Percentiles rank a stretch among this genome's conserved stretches.
Conservation (phyloP, 2,797 vertebrate species). For the Erpetoichthys calabaricus region DNA sequence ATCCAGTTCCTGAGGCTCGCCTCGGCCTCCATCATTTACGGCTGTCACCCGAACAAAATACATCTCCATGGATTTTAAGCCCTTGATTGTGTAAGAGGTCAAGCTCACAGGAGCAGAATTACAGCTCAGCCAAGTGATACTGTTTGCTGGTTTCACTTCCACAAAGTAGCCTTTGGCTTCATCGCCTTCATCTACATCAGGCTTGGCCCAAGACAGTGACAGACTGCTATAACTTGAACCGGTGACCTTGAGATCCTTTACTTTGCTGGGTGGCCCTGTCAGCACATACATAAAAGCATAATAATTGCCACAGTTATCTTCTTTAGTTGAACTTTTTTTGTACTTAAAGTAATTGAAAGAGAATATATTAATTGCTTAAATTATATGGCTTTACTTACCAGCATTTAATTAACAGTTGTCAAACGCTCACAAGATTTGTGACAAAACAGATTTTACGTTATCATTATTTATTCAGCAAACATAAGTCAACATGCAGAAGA, state of each 20-base stretch:
- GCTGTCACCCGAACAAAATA: conserved; percentile 63
- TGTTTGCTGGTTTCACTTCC: conserved; percentile 46
- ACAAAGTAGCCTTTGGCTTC: conserved; percentile 62
- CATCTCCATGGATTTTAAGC: conserved; percentile 43
- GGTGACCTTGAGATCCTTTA: conserved; percentile 54
- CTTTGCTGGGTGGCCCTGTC: conserved; percentile 61
- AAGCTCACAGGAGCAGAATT: conserved; percentile 37
- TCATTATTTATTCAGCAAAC: too few relatives aligned
- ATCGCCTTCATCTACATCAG: conserved; percentile 36
- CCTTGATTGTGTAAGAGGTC: conserved; percentile 51
- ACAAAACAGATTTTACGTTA: too few relatives aligned
- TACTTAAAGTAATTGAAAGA: too few relatives aligned
- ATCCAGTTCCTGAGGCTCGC: conserved; percentile 41
- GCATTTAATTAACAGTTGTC: too few relatives aligned
- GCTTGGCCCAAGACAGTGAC: conserved; percentile 59
- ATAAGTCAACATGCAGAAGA: neutral
- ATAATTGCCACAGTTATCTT: too few relatives aligned
- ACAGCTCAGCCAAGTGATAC: conserved; percentile 55
- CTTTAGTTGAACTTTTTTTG: too few relatives aligned
- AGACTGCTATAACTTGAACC: conserved; percentile 51
- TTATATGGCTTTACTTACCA: too few relatives aligned
- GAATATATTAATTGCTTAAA: too few relatives aligned
- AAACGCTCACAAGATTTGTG: too few relatives aligned
- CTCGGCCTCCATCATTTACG: conserved; percentile 44
- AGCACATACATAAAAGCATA: neutral